A percentile compares a stretch with the other conserved stretches of the same genome.
Evolutionary conservation across 2,797 vertebrate genomes (phyloP).

Genomic region (Dicrostonyx torquatus): DNA sequence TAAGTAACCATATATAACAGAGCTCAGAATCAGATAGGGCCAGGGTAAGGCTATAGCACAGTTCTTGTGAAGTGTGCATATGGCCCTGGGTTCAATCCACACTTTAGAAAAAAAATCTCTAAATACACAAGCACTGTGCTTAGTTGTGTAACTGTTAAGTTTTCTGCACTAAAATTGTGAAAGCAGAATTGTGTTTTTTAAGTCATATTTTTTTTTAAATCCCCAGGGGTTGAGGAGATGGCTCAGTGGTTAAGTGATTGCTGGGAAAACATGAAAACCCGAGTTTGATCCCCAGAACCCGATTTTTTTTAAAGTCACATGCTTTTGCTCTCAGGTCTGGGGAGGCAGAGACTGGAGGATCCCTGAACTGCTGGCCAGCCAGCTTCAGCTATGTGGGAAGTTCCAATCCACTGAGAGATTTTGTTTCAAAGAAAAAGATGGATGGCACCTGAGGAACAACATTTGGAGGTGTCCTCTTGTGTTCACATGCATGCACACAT

Average conservation of each 20-base stretch:
- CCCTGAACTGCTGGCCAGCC: background rate
- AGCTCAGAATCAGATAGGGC: background rate
- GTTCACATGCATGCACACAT: background rate
- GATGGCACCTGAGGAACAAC: background rate
- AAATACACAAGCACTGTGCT: background rate
- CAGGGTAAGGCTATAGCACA: too few relatives aligned
- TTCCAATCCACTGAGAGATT: background rate
- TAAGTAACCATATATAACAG: background rate
- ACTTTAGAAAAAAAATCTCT: background rate
- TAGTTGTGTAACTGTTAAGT: background rate
- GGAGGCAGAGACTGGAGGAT: background rate
- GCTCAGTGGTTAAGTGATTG: background rate
- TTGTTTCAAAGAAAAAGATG: background rate
- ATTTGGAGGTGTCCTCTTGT: background rate
- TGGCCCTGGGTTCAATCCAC: too few relatives aligned
- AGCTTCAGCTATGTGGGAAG: background rate
- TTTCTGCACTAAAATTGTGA: background rate
- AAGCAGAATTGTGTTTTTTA: conserved; percentile 4
- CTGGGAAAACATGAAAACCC: background rate
- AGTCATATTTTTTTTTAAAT: background rate
- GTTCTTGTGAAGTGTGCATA: too few relatives aligned
- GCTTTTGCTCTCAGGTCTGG: background rate
- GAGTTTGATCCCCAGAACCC: background rate
- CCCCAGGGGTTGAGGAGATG: background rate
- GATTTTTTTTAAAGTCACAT: background rate